phyloP scores from a whole-genome alignment of 2,113 vertebrate species.

The Solenodon paradoxus region DNA sequence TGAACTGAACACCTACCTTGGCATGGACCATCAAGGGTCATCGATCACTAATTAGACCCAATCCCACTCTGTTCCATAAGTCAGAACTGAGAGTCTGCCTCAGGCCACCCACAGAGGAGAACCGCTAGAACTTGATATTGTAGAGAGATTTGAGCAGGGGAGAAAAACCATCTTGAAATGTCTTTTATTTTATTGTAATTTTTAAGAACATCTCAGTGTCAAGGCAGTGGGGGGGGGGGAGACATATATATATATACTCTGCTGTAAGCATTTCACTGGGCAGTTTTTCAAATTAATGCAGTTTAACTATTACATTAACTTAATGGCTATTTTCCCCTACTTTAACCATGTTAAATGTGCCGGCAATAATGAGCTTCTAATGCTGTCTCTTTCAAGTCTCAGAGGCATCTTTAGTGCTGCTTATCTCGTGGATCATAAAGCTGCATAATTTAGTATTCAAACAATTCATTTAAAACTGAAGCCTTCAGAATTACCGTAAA shows the following conservation, averaged over 20 bases:
- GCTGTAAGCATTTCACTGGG: constrained; percentile 73
- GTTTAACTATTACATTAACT: constrained; percentile 90
- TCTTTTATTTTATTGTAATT: constrained; percentile 56
- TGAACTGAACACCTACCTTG: not conserved
- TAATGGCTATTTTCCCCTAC: constrained; percentile 88
- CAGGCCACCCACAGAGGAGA: too few relatives aligned
- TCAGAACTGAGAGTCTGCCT: not conserved
- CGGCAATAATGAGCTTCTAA: constrained; percentile 87
- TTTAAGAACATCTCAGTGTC: not conserved
- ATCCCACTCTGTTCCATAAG: rapidly evolving
- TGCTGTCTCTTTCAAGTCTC: constrained; percentile 85
- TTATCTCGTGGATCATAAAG: constrained; percentile 90
- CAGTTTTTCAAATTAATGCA: constrained; percentile 86
- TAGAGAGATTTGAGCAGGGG: not conserved
- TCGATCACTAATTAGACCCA: rapidly evolving
- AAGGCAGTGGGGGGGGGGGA: too few relatives aligned
- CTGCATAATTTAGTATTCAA: constrained; percentile 88
- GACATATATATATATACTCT: not conserved
- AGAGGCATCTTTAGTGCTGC: constrained; percentile 86
- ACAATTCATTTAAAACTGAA: constrained; percentile 87
- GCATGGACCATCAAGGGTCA: rapidly evolving
- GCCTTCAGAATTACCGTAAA: constrained; percentile 81
- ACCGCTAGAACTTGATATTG: not conserved
- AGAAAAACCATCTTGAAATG: constrained; percentile 21
- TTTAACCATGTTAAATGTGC: constrained; percentile 89